Percentiles rank a stretch among this genome's conserved stretches.
phyloP scores from a whole-genome alignment of 37 sponge, comb jelly and placozoan genomes.

The Amphimedon queenslandica region DNA sequence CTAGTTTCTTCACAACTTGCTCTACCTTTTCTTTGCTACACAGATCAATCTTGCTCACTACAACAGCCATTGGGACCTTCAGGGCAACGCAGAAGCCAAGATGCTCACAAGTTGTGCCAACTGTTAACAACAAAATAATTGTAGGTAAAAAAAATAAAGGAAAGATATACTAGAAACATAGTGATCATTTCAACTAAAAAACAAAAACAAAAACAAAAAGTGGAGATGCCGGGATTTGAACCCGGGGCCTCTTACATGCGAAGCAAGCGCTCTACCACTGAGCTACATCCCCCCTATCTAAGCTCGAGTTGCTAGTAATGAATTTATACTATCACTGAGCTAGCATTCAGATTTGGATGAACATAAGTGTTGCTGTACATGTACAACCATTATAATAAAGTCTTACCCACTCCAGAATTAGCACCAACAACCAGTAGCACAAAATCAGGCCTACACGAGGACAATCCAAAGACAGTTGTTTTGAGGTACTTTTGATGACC shows the following conservation, averaged over 20 bases:
- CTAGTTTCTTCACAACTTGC: constrained; percentile 54
- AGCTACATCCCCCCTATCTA: constrained; percentile 93
- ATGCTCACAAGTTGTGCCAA: constrained; percentile 89
- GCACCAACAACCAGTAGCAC: constrained; percentile 92
- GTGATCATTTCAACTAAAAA: constrained; percentile 39
- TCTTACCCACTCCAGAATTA: constrained; percentile 90
- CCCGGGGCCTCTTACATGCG: constrained; percentile 99
- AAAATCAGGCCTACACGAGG: constrained; percentile 88
- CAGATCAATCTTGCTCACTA: constrained; percentile 88
- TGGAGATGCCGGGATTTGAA: constrained; percentile 99
- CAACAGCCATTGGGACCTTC: constrained; percentile 79
- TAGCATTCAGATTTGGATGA: no score
- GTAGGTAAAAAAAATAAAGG: neutral
- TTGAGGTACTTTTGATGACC: constrained; percentile 97
- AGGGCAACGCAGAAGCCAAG: constrained; percentile 84
- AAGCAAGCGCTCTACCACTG: constrained; percentile 99
- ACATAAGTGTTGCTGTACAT: neutral
- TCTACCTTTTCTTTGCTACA: constrained; percentile 46
- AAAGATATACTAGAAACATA: no score
- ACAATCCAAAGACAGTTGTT: constrained; percentile 96
- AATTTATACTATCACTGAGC: neutral
- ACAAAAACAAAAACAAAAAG: constrained; percentile 49
- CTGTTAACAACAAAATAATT: constrained; percentile 47
- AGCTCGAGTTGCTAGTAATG: neutral
- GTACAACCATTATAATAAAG: constrained; percentile 2